Conservation (phyloP, 2,888 invertebrate species). For the Xestia sexstrigata region DNA sequence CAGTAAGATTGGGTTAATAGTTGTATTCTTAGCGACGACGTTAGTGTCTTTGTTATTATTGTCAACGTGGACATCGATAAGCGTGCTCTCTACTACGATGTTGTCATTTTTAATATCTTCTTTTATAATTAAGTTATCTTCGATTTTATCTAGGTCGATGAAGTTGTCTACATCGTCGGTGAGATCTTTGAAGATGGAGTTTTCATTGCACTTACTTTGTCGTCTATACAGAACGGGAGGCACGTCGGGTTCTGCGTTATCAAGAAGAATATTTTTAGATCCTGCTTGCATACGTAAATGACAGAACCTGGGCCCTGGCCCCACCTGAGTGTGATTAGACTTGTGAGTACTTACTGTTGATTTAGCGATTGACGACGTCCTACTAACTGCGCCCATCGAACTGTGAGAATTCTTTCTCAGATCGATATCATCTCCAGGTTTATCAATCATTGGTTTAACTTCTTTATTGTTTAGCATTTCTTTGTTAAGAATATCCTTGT, state of each 20-base stretch:
- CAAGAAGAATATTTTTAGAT: constrained; percentile 95
- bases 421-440: constrained; percentile 74
- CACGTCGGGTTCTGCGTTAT: constrained; percentile 93
- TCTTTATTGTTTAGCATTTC: constrained; percentile 73
- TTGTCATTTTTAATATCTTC: constrained; percentile 79
- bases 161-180: constrained; percentile 85
- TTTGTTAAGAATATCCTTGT: constrained; percentile 49
- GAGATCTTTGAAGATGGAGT: constrained; percentile 86
- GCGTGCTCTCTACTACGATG: constrained; percentile 85
- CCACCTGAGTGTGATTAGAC: constrained; percentile 85
- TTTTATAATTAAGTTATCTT: constrained; percentile 71
- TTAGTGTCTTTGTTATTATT: constrained; percentile 83
- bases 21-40: constrained; percentile 74
- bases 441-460: constrained; percentile 75
- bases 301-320: constrained; percentile 93
- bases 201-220: constrained; percentile 89
- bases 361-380: constrained; percentile 87
- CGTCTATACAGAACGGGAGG: constrained; percentile 94
- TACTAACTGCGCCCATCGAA: constrained; percentile 87
- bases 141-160: constrained; percentile 80
- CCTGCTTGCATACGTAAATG: constrained; percentile 94
- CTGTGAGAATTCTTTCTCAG: constrained; percentile 85
- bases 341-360: constrained; percentile 89
- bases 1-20: constrained; percentile 85
- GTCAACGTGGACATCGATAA: constrained; percentile 87